Evolutionary conservation across 2,888 invertebrate genomes (phyloP).

Genomic region (Diarsia mendica): DNA sequence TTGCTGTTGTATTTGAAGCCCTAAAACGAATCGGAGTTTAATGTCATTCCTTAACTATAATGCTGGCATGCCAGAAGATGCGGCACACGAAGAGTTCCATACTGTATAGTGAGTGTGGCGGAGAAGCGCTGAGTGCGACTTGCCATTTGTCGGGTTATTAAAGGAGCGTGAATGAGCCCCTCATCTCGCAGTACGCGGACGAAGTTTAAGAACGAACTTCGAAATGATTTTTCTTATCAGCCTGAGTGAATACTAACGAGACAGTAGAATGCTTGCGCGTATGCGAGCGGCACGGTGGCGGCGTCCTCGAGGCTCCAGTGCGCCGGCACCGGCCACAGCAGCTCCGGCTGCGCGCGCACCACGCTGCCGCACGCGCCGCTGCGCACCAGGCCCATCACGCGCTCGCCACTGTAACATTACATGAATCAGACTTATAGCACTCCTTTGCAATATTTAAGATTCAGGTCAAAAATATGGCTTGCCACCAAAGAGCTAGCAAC

Average conservation of each 20-base stretch:
- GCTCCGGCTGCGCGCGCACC: constrained; percentile 78
- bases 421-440: background rate
- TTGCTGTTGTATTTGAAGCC: constrained; percentile 51
- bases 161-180: too few relatives aligned
- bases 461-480: background rate
- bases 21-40: constrained; percentile 53
- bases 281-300: constrained; percentile 94
- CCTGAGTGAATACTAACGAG: constrained; percentile 69
- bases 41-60: background rate
- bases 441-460: background rate
- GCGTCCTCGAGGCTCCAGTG: constrained; percentile 93
- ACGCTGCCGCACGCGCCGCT: too few relatives aligned
- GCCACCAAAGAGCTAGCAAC: background rate
- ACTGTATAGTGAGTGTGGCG: background rate
- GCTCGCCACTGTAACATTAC: constrained; percentile 77
- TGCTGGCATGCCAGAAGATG: background rate
- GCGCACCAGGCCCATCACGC: too few relatives aligned
- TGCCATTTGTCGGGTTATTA: background rate
- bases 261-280: constrained; percentile 88
- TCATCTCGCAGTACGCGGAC: background rate
- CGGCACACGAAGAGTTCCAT: background rate
- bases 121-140: background rate
- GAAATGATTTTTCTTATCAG: background rate
- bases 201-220: background rate
- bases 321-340: constrained; percentile 92